Evolutionary conservation across 2,888 invertebrate genomes (phyloP), one percentile per base, ranked within the genome.

Genomic region (Erebia aethiops): DNA sequence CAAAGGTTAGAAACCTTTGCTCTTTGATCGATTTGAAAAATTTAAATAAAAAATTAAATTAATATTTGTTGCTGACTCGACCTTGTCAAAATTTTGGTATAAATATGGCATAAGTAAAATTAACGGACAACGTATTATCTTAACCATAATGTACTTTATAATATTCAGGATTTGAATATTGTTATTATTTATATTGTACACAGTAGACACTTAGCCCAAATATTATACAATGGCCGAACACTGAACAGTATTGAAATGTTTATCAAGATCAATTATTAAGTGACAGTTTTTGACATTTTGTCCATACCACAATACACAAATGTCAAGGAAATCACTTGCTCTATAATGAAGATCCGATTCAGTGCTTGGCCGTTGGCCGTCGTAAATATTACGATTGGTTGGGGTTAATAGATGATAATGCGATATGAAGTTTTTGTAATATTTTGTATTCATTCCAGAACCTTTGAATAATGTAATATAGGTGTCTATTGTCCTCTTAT

Each of bases 371-470:
- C 35, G 35, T 7, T 7, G 62, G 71, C 43, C 43, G n/a, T 51
- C 68, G 60, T 56, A 56, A 65, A 54, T 67, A 61, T 69, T 61
- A 41, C 58, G 57, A 57, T 56, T 57, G 26, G 13, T 26, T 58
- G 58, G 69, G 72, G 76, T 69, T 62, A 16, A 64, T 69, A 74
- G 54, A 77, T 81, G 81, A 79, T 82, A 78, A 64, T 71, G 60
- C 60, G 61, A 64, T 63, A 63, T 58, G 64, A 71, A 54, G 67
- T 75, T 90, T 89, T 92, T 92, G 86, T 91, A 91, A 91, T 86
- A 85, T 91, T 92, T 92, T 92, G 84, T 91, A 92, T 89, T 86
- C 92, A 92, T 92, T 92, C 92, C 75, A 76, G 52, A 61, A 74
- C 70, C 67, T 73, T 74, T 69, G 68, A 74, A 70, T 72, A 73